phyloP scores from a whole-genome alignment of 2,113 vertebrate species.

The Crotalus viridis region DNA sequence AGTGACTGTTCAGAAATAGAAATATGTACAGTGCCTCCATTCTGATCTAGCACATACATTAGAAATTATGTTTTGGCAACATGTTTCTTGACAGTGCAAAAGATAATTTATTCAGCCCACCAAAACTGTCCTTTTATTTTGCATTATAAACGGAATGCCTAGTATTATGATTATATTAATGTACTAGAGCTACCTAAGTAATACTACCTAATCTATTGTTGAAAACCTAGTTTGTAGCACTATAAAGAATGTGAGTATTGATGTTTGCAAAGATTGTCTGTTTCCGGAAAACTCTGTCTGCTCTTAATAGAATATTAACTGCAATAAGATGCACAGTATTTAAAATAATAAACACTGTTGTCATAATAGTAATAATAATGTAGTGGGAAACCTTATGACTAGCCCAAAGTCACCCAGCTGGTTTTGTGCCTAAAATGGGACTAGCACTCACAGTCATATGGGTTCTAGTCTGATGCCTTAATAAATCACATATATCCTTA shows the following conservation, averaged over 20 bases:
- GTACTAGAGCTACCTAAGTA: conserved; percentile 54
- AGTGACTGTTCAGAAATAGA: conserved; percentile 77
- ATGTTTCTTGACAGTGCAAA: conserved; percentile 51
- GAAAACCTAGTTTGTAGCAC: conserved; percentile 64
- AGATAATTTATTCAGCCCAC: conserved; percentile 65
- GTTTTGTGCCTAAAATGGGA: not conserved
- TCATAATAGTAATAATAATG: conserved; percentile 24
- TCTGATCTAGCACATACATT: conserved; percentile 60
- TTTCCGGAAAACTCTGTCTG: conserved; percentile 57
- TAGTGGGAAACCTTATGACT: conserved; percentile 16
- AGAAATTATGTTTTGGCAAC: conserved; percentile 53
- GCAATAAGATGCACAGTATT: not conserved
- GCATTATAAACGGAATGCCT: conserved; percentile 62
- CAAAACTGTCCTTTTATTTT: conserved; percentile 67
- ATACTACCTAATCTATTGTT: conserved; percentile 64
- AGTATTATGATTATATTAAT: conserved; percentile 66
- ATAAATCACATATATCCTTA: not conserved
- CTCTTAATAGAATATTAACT: conserved; percentile 33
- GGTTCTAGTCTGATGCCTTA: not conserved
- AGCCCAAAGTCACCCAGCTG: not conserved
- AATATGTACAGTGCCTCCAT: conserved; percentile 58
- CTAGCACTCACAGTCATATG: not conserved
- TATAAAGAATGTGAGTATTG: conserved; percentile 70
- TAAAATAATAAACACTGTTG: not conserved
- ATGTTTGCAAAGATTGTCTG: conserved; percentile 59